Percentiles rank a stretch among this genome's conserved stretches.
Evolutionary conservation across 2,113 vertebrate genomes (phyloP).

Genomic region (Aegotheles bennettii): DNA sequence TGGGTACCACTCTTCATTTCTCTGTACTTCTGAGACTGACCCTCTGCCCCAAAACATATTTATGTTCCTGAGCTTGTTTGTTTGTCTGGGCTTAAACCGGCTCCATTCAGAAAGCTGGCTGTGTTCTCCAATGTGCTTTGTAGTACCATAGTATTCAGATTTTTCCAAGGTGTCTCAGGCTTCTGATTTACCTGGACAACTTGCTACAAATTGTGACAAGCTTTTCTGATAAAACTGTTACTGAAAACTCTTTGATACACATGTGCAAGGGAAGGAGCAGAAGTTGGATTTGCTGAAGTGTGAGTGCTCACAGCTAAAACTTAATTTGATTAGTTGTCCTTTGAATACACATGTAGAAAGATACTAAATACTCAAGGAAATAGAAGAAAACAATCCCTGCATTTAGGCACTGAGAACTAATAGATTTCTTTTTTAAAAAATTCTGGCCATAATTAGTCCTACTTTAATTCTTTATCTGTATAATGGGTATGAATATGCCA

Average conservation of each 20-base stretch:
- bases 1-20: not conserved
- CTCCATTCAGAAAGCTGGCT: not conserved
- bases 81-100: not conserved
- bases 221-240: not conserved
- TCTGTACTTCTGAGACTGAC: not conserved
- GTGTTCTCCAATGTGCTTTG: not conserved
- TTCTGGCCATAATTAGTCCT: not conserved
- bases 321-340: not conserved
- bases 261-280: not conserved
- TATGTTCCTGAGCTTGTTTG: not conserved
- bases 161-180: not conserved
- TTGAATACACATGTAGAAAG: not conserved
- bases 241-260: not conserved
- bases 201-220: not conserved
- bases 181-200: not conserved
- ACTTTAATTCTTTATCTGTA: not conserved
- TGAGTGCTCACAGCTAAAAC: not conserved
- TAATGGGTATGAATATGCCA: not conserved
- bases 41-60: not conserved
- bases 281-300: not conserved
- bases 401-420: not conserved
- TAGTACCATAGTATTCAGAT: not conserved
- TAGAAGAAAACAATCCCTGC: not conserved
- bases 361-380: not conserved
- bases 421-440: not conserved